phyloP scores from a whole-genome alignment of 2,888 invertebrate species.

The Arctia plantaginis region DNA sequence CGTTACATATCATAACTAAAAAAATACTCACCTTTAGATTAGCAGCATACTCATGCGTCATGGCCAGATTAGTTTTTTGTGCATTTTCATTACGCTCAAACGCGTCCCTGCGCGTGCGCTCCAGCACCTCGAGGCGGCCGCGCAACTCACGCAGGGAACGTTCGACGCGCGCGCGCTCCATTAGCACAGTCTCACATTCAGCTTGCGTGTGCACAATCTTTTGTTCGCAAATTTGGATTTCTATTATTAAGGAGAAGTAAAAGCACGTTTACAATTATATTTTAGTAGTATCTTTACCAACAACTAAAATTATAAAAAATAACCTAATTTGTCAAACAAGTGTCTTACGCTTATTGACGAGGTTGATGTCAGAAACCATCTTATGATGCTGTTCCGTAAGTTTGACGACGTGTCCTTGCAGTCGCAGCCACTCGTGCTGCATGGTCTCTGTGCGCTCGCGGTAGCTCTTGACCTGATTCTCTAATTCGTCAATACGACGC shows the following conservation, averaged over 20 bases:
- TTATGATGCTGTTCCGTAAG: constrained; percentile 89
- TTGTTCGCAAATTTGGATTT: constrained; percentile 89
- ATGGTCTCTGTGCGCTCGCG: constrained; percentile 88
- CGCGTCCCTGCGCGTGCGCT: constrained; percentile 88
- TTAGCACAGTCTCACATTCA: constrained; percentile 86
- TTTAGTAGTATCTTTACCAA: too few relatives aligned
- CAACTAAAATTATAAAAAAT: too few relatives aligned
- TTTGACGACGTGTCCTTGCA: constrained; percentile 90
- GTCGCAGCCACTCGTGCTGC: constrained; percentile 92
- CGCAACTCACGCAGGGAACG: constrained; percentile 87
- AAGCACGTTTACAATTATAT: not conserved
- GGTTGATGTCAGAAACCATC: constrained; percentile 89
- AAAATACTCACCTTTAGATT: constrained; percentile 78
- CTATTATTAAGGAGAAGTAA: constrained; percentile 51
- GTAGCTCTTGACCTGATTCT: constrained; percentile 87
- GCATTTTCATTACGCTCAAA: constrained; percentile 85
- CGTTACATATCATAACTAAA: not conserved
- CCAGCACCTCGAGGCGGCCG: constrained; percentile 86
- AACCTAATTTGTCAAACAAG: too few relatives aligned
- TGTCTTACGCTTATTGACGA: constrained; percentile 88
- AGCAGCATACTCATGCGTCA: constrained; percentile 85
- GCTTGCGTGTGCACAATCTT: constrained; percentile 90
- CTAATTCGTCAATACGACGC: constrained; percentile 88
- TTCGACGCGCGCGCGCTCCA: constrained; percentile 85
- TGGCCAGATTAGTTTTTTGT: constrained; percentile 86